phyloP scores from a whole-genome alignment of 2,888 invertebrate species.

The Polia nebulosa region DNA sequence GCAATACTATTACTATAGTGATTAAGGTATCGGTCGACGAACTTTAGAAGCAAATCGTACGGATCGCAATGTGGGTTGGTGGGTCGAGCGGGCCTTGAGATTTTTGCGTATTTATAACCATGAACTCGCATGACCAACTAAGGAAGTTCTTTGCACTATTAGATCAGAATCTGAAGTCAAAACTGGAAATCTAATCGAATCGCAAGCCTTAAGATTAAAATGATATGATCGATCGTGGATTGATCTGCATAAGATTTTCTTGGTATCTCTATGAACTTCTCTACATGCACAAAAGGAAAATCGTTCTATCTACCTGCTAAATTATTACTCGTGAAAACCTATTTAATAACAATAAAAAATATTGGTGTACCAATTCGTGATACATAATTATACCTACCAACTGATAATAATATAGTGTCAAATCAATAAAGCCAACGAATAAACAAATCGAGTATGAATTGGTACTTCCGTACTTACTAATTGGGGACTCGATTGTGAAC shows the following conservation, averaged over 20 bases:
- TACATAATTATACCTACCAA: too few relatives aligned
- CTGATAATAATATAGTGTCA: constrained; percentile 2
- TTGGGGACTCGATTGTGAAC: constrained; percentile 30
- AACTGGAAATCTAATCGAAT: constrained; percentile 10
- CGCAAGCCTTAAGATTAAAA: constrained; percentile 2
- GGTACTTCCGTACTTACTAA: constrained; percentile 24
- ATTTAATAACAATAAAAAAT: background rate
- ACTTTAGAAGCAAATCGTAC: constrained; percentile 62
- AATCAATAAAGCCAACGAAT: constrained; percentile 22
- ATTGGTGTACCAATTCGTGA: too few relatives aligned
- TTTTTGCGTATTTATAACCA: constrained; percentile 55
- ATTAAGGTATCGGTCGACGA: constrained; percentile 74
- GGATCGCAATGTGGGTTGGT: constrained; percentile 53
- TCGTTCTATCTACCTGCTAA: too few relatives aligned
- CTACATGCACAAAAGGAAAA: background rate
- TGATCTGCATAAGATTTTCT: background rate
- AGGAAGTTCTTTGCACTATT: too few relatives aligned
- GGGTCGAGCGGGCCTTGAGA: constrained; percentile 36
- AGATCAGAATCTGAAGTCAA: constrained; percentile 19
- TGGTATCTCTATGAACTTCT: background rate
- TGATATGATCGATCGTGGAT: background rate
- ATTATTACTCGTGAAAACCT: too few relatives aligned
- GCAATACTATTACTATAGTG: constrained; percentile 74
- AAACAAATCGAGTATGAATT: constrained; percentile 2
- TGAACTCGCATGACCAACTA: too few relatives aligned